These are phyloP conservation scores for Orthonyx spaldingii DNA, from an alignment of 2,113 vertebrate species.

Conservation along the genomic window DNA sequence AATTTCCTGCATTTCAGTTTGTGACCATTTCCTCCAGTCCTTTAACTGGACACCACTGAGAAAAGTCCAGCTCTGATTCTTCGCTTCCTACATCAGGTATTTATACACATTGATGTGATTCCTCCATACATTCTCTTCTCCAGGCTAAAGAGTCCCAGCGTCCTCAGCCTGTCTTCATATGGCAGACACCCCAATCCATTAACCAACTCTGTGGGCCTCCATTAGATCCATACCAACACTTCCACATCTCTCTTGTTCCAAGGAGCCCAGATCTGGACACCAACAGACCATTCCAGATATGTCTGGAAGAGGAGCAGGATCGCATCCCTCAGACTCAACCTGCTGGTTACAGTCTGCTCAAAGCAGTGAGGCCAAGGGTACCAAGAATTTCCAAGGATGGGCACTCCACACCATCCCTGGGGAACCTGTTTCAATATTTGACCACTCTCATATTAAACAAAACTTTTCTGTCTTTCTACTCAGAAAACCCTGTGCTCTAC, in stretches of 20 bases:
- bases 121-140: neutral
- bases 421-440: neutral
- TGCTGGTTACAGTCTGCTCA: neutral
- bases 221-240: neutral
- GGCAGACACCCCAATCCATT: neutral
- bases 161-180: neutral
- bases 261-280: neutral
- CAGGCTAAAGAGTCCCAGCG: neutral
- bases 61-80: neutral
- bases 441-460: neutral
- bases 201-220: neutral
- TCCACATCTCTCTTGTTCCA: neutral
- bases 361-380: neutral
- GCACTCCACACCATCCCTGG: neutral
- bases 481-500: neutral
- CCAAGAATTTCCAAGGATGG: neutral
- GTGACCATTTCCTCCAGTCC: neutral
- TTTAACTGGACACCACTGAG: neutral
- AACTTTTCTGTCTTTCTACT: neutral
- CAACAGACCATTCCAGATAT: neutral
- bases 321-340: neutral
- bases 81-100: neutral
- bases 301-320: neutral
- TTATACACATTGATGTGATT: neutral
- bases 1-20: neutral